These are phyloP conservation scores for Melanotaenia nigrans DNA, from an alignment of 2,797 vertebrate genomes.

Conservation along the genomic window DNA sequence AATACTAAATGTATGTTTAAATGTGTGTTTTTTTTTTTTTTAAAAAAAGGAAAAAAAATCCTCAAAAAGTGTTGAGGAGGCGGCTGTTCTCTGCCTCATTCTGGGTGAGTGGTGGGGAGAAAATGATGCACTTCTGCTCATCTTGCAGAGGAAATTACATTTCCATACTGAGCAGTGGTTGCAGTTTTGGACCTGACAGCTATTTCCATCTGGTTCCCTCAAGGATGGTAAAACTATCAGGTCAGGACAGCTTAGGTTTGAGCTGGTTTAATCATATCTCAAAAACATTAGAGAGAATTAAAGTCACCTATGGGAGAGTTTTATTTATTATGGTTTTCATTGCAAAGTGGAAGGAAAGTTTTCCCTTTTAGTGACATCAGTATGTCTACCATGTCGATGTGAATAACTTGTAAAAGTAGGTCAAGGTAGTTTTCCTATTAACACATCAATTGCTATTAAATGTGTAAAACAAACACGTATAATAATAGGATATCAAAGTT, in stretches of 20 bases:
- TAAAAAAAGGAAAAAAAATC: not conserved
- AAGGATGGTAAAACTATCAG: constrained; percentile 37
- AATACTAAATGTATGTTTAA: constrained; percentile 1
- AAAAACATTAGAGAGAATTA: constrained; percentile 11
- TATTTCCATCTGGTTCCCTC: constrained; percentile 44
- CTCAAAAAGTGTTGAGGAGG: not conserved
- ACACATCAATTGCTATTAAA: not conserved
- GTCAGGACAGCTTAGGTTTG: constrained; percentile 16
- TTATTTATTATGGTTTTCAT: not conserved
- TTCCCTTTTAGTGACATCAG: not conserved
- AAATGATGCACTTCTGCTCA: constrained; percentile 48
- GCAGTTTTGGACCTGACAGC: constrained; percentile 47
- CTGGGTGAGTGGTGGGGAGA: constrained; percentile 13
- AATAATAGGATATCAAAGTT: constrained; percentile 10
- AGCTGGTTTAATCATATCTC: constrained; percentile 23
- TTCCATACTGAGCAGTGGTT: constrained; percentile 50
- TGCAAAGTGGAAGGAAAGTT: not conserved
- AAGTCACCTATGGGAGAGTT: constrained; percentile 1
- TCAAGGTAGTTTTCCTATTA: not conserved
- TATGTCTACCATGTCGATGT: not conserved
- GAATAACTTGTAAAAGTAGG: not conserved
- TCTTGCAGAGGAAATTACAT: constrained; percentile 62
- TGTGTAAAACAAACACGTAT: not conserved
- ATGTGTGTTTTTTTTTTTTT: not conserved
- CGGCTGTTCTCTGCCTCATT: constrained; percentile 5